phyloP scores from a whole-genome alignment of 2,888 invertebrate species.

The Camptogramma bilineatum region DNA sequence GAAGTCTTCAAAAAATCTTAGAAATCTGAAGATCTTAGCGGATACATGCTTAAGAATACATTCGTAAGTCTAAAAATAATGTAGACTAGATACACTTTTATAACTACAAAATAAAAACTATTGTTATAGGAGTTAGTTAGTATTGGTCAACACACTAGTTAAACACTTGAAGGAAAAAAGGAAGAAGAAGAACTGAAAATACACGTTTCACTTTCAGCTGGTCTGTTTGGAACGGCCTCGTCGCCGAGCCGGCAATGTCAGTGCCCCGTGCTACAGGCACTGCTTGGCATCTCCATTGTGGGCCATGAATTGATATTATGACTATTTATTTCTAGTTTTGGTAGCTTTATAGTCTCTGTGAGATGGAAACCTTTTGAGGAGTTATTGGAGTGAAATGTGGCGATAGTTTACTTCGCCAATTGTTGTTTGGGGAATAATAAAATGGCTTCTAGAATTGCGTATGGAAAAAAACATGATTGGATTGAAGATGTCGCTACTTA shows the following conservation, averaged over 20 bases:
- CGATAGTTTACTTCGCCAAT: conserved; percentile 26
- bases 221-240: too few relatives aligned
- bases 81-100: too few relatives aligned
- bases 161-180: too few relatives aligned
- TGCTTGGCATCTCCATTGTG: conserved; percentile 67
- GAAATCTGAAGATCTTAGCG: too few relatives aligned
- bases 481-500: background rate
- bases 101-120: too few relatives aligned
- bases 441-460: background rate
- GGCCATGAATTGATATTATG: conserved; percentile 72
- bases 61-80: too few relatives aligned
- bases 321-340: conserved; percentile 50
- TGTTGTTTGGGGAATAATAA: conserved; percentile 20
- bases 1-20: too few relatives aligned
- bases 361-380: conserved; percentile 35
- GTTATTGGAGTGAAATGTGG: conserved; percentile 23
- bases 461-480: background rate
- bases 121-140: too few relatives aligned
- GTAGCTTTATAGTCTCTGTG: conserved; percentile 34
- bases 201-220: too few relatives aligned
- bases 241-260: background rate
- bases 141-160: too few relatives aligned
- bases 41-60: too few relatives aligned
- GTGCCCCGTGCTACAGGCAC: conserved; percentile 3
- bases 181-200: too few relatives aligned